Percentiles rank a stretch among this genome's conserved stretches.
These are phyloP conservation scores for Cariama cristata DNA, from an alignment of 2,113 vertebrate genomes.

Conservation along the genomic window DNA sequence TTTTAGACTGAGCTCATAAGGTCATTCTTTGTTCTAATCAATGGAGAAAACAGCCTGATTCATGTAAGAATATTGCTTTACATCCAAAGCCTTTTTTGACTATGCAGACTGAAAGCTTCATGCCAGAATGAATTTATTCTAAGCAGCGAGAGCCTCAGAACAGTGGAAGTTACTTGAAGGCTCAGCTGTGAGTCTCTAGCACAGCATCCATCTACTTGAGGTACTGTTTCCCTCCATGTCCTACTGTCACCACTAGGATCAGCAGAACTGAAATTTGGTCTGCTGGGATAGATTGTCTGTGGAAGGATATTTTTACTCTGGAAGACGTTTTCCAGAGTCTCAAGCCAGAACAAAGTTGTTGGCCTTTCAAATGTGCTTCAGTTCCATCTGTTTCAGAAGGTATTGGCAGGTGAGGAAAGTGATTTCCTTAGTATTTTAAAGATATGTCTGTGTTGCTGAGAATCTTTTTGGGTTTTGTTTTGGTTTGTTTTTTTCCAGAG, in stretches of 20 bases:
- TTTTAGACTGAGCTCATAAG: background rate
- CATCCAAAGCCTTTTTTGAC: background rate
- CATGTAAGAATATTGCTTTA: background rate
- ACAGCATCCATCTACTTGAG: background rate
- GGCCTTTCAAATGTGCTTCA: background rate
- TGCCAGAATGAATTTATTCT: background rate
- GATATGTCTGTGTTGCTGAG: background rate
- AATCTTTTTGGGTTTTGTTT: background rate
- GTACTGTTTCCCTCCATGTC: background rate
- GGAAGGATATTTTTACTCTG: background rate
- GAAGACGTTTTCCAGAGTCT: background rate
- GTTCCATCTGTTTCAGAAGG: background rate
- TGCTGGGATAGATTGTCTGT: background rate
- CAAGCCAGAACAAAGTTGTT: background rate
- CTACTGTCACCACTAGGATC: background rate
- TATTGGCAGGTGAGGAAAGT: background rate
- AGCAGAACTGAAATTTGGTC: background rate
- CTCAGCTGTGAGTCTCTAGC: background rate
- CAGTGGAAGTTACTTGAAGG: background rate
- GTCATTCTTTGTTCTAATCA: conserved; percentile 13
- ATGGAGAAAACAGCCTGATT: background rate
- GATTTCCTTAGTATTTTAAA: background rate
- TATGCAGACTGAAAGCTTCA: background rate
- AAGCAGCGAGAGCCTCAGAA: background rate
- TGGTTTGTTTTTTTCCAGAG: accelerated